Evolutionary conservation across 2,888 invertebrate genomes (phyloP).

Genomic region (Thereva nobilitata): DNA sequence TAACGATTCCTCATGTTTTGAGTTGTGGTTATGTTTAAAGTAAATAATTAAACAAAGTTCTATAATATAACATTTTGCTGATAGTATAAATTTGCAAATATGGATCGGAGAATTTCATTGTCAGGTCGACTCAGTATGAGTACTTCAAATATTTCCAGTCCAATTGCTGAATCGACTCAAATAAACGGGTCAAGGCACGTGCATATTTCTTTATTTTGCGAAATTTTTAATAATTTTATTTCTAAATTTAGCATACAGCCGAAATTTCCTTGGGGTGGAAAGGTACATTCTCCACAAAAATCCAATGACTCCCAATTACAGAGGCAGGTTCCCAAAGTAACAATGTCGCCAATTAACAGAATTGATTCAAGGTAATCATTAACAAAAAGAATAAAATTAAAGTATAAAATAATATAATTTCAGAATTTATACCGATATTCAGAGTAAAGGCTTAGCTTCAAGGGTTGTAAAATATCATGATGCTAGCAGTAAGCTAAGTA

Average conservation of each 20-base stretch:
- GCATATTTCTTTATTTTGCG: neutral
- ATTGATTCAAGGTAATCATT: slow-evolving; percentile 52
- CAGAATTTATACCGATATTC: slow-evolving; percentile 59
- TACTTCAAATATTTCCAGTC: slow-evolving; percentile 48
- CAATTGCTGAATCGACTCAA: slow-evolving; percentile 55
- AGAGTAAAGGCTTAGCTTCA: slow-evolving; percentile 61
- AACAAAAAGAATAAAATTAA: neutral
- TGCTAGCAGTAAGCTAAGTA: slow-evolving; percentile 49
- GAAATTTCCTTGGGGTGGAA: slow-evolving; percentile 47
- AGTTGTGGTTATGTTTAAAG: too few species aligned
- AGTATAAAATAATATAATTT: slow-evolving; percentile 1
- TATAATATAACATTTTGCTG: neutral
- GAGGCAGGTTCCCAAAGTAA: slow-evolving; percentile 11
- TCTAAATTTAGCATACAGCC: slow-evolving; percentile 36
- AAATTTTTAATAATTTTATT: neutral
- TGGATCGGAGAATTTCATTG: slow-evolving; percentile 9
- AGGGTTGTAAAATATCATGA: slow-evolving; percentile 61
- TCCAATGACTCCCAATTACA: slow-evolving; percentile 37
- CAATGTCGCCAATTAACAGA: slow-evolving; percentile 38
- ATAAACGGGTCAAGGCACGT: slow-evolving; percentile 48
- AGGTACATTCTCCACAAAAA: slow-evolving; percentile 43
- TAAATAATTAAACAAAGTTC: too few species aligned
- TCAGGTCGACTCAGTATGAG: slow-evolving; percentile 48
- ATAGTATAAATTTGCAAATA: neutral
- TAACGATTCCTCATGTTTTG: too few species aligned